Conservation (phyloP, 2,888 invertebrate genomes). For the Mellilla xanthometata region DNA sequence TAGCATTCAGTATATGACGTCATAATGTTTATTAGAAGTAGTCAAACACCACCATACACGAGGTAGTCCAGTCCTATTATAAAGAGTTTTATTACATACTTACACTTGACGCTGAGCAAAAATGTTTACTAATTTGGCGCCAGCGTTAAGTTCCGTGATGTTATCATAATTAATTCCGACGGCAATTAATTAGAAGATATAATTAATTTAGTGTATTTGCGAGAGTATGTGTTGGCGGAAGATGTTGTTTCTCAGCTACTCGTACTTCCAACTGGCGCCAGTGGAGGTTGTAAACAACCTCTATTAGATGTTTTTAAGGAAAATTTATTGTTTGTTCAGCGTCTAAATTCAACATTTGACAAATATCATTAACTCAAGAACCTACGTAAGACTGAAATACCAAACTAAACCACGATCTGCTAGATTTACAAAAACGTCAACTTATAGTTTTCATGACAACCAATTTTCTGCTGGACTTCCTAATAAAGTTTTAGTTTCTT, state of each 20-base stretch:
- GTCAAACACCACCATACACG: neutral
- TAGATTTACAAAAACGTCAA: too few species aligned
- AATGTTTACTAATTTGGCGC: constrained; percentile 15
- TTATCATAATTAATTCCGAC: constrained; percentile 21
- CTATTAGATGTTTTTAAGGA: neutral
- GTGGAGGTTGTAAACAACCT: constrained; percentile 3
- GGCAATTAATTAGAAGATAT: constrained; percentile 19
- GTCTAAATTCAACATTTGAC: too few species aligned
- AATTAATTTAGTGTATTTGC: constrained; percentile 19
- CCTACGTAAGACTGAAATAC: too few species aligned
- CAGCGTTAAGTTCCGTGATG: constrained; percentile 19
- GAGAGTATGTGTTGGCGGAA: constrained; percentile 5
- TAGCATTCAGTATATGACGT: too few species aligned
- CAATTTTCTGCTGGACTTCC: too few species aligned
- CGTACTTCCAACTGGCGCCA: constrained; percentile 5
- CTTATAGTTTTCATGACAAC: too few species aligned
- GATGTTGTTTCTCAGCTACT: neutral
- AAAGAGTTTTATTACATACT: constrained; percentile 12
- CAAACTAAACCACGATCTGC: too few species aligned
- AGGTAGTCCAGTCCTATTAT: constrained; percentile 7
- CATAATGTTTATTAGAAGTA: neutral
- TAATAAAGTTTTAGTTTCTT: too few species aligned
- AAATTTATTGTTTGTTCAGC: neutral
- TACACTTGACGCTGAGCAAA: constrained; percentile 6
- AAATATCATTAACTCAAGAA: too few species aligned